A percentile compares a stretch with the other conserved stretches of the same genome.
Evolutionary conservation across 2,888 invertebrate genomes (phyloP).

Genomic region (Drosophila mayaguana): DNA sequence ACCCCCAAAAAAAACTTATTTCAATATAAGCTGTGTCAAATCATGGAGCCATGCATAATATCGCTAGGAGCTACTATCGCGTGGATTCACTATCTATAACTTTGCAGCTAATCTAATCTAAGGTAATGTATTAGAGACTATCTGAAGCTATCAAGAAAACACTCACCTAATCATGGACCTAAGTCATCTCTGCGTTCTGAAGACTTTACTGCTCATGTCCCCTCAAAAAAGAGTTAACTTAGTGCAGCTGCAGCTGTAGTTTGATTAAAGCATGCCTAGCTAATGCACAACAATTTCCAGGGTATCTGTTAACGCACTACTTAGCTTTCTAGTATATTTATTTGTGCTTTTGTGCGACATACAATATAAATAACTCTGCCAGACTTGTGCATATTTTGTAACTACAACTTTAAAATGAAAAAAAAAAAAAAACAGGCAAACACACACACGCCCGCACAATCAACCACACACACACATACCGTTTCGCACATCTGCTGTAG

Average conservation of each 20-base stretch:
- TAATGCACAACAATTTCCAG: slow-evolving; percentile 2
- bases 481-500: slow-evolving; percentile 3
- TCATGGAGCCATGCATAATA: too few species aligned
- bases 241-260: neutral
- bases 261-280: neutral
- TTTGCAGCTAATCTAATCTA: too few species aligned
- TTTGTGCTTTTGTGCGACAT: slow-evolving; percentile 32
- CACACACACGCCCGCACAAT: slow-evolving; percentile 1
- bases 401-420: slow-evolving; percentile 50
- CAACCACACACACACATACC: slow-evolving; percentile 4
- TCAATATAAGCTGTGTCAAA: too few species aligned
- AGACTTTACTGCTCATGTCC: too few species aligned
- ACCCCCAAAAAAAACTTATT: too few species aligned
- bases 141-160: too few species aligned
- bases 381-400: slow-evolving; percentile 75
- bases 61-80: too few species aligned
- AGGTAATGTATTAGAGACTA: too few species aligned
- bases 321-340: slow-evolving; percentile 5
- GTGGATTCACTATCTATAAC: too few species aligned
- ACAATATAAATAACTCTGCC: slow-evolving; percentile 75
- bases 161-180: too few species aligned
- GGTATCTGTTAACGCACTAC: slow-evolving; percentile 19
- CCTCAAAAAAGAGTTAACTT: neutral
- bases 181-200: too few species aligned
- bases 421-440: slow-evolving; percentile 18